phyloP scores from a whole-genome alignment of 2,888 invertebrate genomes.

The Seira ritae region DNA sequence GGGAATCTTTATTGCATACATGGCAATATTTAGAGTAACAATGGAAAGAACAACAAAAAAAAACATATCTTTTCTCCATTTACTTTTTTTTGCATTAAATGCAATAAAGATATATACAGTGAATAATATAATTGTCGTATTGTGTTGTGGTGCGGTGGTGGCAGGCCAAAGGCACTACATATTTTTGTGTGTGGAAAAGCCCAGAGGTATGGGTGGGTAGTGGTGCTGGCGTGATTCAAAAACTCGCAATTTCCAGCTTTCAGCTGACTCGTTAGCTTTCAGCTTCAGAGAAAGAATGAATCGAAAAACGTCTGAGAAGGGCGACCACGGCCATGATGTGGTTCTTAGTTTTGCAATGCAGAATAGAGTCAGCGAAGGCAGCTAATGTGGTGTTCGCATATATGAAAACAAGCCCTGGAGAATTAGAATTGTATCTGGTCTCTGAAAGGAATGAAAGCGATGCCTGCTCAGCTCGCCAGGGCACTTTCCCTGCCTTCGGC shows the following conservation, averaged over 20 bases:
- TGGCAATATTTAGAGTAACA: constrained; percentile 3
- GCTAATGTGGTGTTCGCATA: too few relatives aligned
- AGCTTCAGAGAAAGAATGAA: background rate
- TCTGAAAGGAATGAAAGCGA: too few relatives aligned
- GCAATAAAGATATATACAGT: background rate
- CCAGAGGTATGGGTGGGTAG: too few relatives aligned
- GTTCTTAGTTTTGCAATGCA: too few relatives aligned
- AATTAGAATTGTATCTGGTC: too few relatives aligned
- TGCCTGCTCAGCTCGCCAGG: too few relatives aligned
- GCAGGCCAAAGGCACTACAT: background rate
- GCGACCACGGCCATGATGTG: too few relatives aligned
- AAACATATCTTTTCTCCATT: background rate
- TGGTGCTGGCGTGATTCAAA: background rate
- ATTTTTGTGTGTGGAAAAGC: too few relatives aligned
- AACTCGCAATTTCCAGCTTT: background rate
- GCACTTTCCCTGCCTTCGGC: too few relatives aligned
- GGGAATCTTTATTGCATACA: constrained; percentile 9
- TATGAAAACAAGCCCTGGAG: too few relatives aligned
- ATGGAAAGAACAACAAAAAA: background rate
- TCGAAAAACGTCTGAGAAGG: background rate
- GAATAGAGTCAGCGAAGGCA: too few relatives aligned
- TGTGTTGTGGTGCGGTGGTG: background rate
- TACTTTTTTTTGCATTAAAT: background rate
- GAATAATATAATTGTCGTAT: background rate
- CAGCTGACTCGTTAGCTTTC: constrained; percentile 7